Conservation (phyloP, 2,113 vertebrate species). For the Vulpes vulpes region DNA sequence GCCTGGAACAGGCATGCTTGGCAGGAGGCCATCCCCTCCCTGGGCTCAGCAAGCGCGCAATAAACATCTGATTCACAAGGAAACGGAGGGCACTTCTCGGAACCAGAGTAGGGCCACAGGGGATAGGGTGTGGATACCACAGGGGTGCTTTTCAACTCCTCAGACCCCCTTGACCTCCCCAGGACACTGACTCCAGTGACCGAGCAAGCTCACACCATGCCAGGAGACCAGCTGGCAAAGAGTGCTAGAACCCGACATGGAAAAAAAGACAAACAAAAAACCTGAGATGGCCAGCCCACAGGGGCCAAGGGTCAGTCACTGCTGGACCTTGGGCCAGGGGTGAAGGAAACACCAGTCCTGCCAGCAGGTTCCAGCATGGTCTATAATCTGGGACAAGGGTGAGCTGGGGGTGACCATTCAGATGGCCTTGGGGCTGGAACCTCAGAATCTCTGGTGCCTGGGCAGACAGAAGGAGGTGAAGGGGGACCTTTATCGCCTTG, state of each 20-base stretch:
- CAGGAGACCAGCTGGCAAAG: not conserved
- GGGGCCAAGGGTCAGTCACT: not conserved
- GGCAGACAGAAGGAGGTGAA: not conserved
- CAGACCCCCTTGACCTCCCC: not conserved
- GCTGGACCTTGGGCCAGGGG: not conserved
- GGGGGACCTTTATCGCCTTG: not conserved
- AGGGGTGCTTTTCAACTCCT: not conserved
- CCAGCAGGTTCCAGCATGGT: not conserved
- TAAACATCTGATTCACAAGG: slow-evolving; percentile 48
- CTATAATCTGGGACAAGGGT: not conserved
- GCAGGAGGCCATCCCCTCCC: not conserved
- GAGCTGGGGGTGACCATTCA: not conserved
- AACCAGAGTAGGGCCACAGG: not conserved
- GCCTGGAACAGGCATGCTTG: not conserved
- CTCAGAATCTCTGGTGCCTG: not conserved
- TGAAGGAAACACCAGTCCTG: not conserved
- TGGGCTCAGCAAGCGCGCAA: accelerated
- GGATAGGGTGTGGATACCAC: not conserved
- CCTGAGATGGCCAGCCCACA: accelerated
- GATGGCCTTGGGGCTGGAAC: not conserved
- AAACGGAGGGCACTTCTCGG: not conserved
- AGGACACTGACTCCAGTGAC: not conserved
- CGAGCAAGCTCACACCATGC: not conserved
- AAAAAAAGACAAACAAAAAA: too few relatives aligned
- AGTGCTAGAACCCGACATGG: accelerated